Conservation (phyloP, 2,113 vertebrate genomes). For the Myanophis thanlyinensis region DNA sequence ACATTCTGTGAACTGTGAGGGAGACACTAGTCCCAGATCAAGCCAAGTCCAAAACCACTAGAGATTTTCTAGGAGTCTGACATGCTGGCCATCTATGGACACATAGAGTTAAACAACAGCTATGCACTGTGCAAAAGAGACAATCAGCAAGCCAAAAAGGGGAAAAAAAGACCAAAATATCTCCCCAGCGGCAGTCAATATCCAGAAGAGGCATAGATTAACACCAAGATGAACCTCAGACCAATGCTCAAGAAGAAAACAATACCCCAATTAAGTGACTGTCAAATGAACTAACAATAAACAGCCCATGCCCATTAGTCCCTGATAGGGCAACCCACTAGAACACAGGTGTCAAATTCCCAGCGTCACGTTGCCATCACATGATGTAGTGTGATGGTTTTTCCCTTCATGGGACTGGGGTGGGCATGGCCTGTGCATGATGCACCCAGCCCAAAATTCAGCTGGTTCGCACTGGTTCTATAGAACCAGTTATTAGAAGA, state of each 20-base stretch:
- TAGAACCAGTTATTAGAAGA: no score
- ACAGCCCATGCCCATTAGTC: background rate
- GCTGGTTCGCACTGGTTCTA: no score
- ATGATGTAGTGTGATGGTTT: no score
- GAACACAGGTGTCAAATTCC: no score
- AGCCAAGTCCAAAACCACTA: background rate
- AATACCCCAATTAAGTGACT: background rate
- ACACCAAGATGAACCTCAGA: background rate
- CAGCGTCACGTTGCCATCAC: accelerated
- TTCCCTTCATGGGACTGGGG: no score
- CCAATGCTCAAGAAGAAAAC: background rate
- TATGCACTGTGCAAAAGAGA: no score
- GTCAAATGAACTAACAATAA: background rate
- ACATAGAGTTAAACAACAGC: no score
- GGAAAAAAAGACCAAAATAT: background rate
- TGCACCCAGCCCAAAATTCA: no score
- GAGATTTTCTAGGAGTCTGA: background rate
- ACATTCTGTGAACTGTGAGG: background rate
- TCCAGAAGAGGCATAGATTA: background rate
- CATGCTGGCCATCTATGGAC: no score
- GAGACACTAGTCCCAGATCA: background rate
- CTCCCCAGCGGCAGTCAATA: background rate
- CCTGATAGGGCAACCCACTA: background rate
- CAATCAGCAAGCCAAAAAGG: no score
- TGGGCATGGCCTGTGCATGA: no score